phyloP scores from a whole-genome alignment of 2,113 vertebrate genomes.

The Chaetorhynchus papuensis region DNA sequence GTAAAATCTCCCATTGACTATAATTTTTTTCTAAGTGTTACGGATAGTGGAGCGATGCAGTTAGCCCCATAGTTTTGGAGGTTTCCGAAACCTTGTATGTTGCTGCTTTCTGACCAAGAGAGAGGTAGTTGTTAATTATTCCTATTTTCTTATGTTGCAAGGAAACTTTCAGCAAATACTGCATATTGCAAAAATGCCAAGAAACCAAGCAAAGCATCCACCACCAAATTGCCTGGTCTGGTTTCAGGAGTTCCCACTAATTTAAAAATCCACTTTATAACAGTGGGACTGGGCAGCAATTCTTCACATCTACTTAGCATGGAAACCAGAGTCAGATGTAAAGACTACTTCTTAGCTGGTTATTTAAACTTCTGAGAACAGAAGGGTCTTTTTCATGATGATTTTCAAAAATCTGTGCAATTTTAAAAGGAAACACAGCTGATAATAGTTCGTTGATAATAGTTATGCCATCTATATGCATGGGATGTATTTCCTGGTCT shows the following conservation, averaged over 20 bases:
- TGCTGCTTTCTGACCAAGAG: not conserved
- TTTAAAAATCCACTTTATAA: not conserved
- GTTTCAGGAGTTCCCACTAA: not conserved
- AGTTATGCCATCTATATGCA: slow-evolving; percentile 29
- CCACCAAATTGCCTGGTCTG: not conserved
- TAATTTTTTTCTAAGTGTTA: not conserved
- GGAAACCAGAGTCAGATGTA: not conserved
- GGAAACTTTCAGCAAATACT: not conserved
- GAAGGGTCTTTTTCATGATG: not conserved
- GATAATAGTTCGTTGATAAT: not conserved
- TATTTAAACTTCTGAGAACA: not conserved
- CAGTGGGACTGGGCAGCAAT: not conserved
- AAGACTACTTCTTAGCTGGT: not conserved
- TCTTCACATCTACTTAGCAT: not conserved
- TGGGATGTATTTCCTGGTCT: slow-evolving; percentile 31
- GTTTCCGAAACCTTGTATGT: not conserved
- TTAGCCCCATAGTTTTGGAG: not conserved
- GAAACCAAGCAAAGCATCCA: not conserved
- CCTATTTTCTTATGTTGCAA: not conserved
- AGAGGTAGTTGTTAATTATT: not conserved
- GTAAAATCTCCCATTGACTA: not conserved
- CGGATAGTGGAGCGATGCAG: not conserved
- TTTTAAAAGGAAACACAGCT: not conserved
- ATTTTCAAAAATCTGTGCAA: not conserved
- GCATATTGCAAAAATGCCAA: not conserved